Base-by-base conservation (phyloP, 2,113 vertebrate species). In the Mirza zaza region DNA sequence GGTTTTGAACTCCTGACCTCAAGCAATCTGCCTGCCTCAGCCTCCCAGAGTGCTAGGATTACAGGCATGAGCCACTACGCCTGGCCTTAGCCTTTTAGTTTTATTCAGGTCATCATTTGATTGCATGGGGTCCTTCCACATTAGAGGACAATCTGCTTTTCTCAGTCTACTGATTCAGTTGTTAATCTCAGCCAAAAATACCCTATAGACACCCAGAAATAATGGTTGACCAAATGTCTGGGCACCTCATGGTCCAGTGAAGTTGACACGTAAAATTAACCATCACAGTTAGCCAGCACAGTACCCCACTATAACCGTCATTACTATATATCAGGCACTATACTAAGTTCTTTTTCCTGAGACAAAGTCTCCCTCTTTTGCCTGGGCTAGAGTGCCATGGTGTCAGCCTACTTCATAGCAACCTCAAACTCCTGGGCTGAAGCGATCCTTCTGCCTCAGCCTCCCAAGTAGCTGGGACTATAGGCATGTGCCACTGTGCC, bases 71-170 rank as follows among this genome's bases (percentile, higher is more conserved):
- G 50, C 50, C 50, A 50, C 50, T 12, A 2, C 13, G 13, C 50
- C 48, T 13, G 11, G 50, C 50, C 50, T 13, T 75, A 83, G 81
- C 42, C n/a, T 15, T 75, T 94, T 81, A 25, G n/a, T 59, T 96
- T 34, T 88, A 4, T 81, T 84, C 20, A 50, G 50, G 39, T 67
- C 20, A 88, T 88, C 13, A 25, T 12, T 67, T 82, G 39, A 45
- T 65, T 92, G 13, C 48, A 61, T 75, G 57, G 90, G 88, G 50
- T 85, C 52, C 84, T 92, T 52, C n/a, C 29, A 36, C 48, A 57
- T 84, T 83, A 11, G 50, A 80, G 15, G 36, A 6, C 45, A 84
- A 11, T 96, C 39, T 52, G 21, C 63, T 95, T 76, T 95, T 83
- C 67, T 75, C 10, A 57, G 27, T 92, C 29, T 76, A 4, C 36